Evolutionary conservation across 2,113 vertebrate genomes (phyloP), one percentile per base, ranked within the genome.

Genomic region (Nibea coibor): DNA sequence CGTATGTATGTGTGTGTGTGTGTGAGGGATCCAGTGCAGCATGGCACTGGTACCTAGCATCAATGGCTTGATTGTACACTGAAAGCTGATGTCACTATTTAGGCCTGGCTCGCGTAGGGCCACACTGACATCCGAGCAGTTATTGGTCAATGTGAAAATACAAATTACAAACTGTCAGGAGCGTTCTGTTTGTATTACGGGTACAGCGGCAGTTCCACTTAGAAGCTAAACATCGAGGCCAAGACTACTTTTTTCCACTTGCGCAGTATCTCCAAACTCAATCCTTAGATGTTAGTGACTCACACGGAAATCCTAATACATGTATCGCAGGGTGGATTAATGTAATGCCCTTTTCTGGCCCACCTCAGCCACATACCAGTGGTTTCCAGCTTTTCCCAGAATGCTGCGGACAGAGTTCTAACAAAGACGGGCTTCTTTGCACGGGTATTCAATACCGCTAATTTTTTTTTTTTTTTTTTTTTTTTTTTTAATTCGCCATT

Each of bases 51-150:
- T 85, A 93, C 91, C 87, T 89, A 85, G 43, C 78, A 88, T 94
- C 89, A 95, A 92, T 94, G 80, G 88, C 45, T 45, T 87, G 82
- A 92, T 94, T 95, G 94, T 94, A 73, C 8, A n/a, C 67, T 84
- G 59, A 67, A 45, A 28, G 70, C 88, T 91, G 90, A 94, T 90
- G 93, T 94, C 90, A 93, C 78, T 72, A 17, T 69, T 65, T 43
- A 54, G 66, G 54, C 86, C 75, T 53, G 67, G 69, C 39, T 80
- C 59, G 24, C 51, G 22, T 65, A 39, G 26, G 9, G 73, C 75
- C 81, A 82, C 69, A 62, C 75, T 81, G 54, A 80, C 78, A 75
- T 77, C 69, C 3, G 15, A 72, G 72, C 63, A 16, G 59, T 86
- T 79, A n/a, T 50, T 88, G 86, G 63, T 73, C 31, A 6, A 35